Evolutionary conservation across 2,888 invertebrate genomes (phyloP), one percentile per base, ranked within the genome.

Genomic region (Caenorhabditis angaria): DNA sequence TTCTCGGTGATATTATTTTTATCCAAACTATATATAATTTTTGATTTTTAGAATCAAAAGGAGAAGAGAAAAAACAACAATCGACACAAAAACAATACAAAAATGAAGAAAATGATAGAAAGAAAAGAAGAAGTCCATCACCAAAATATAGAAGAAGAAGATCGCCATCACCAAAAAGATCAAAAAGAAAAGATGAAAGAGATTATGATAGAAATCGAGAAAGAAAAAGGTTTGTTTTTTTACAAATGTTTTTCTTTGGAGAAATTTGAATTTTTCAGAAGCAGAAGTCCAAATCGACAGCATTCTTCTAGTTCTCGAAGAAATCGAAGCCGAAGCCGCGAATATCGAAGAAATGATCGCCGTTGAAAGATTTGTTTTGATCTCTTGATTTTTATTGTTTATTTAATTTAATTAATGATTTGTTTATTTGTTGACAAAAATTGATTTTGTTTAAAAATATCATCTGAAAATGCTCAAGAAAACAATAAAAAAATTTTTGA

Each of bases 151-250:
- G 67, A 55, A 58, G 57, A 54, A 60, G 68, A 29, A 53, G 53
- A 22, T 67, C 67, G 8, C 63, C 65, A 53, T 65, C 69, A 56
- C 66, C 74, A 27, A 74, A 69, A 55, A 32, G 65, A 22, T 62
- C 61, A 0, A 65, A 27, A 53, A 14, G 47, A 22, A 47, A 55
- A 20, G 57, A 63, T 56, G 57, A 41, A 29, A 60, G 67, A 50
- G 61, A 65, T 47, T 51, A 65, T 22, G 47, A 62, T 22, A 65
- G 55, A 48, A 58, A 65, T 50, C n/a, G 20, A 48, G 48, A 48
- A 48, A 48, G 48, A 48, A 20, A 48, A 48, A 20, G 20, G 48
- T 48, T 48, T 48, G 18, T 4, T 10, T 10, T 10, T 4, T 5
- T n/a, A 48, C 18, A 48, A 8, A 48, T 4, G 48, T 48, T 32